Conservation (phyloP, 2,113 vertebrate genomes). For the Ptilorrhoa leucosticta region DNA sequence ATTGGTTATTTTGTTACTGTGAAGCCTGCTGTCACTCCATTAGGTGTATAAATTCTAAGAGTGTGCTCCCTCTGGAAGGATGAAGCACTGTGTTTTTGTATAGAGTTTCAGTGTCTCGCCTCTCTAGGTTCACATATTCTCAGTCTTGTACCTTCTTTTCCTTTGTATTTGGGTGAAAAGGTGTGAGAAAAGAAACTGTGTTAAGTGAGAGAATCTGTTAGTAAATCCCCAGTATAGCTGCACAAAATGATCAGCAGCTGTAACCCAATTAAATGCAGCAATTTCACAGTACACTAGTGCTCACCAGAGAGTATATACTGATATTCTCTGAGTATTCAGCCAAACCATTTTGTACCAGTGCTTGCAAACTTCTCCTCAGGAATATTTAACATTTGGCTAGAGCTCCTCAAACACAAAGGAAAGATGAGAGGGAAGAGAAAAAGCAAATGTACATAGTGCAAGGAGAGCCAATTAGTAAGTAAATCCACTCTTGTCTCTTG, state of each 20-base stretch:
- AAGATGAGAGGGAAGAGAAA: conserved; percentile 12
- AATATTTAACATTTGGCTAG: conserved; percentile 43
- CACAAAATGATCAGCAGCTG: conserved; percentile 69
- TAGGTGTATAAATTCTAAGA: neutral
- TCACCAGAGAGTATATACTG: neutral
- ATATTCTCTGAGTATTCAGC: neutral
- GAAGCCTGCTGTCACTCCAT: neutral
- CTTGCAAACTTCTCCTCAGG: conserved; percentile 27
- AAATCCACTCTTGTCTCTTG: conserved; percentile 3
- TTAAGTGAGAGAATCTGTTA: conserved; percentile 35
- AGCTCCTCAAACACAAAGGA: conserved; percentile 29
- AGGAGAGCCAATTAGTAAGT: conserved; percentile 24
- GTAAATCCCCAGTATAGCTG: conserved; percentile 22
- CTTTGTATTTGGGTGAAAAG: neutral
- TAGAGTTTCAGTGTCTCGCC: neutral
- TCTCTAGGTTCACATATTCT: neutral
- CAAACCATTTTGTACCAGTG: neutral
- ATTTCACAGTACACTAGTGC: conserved; percentile 22
- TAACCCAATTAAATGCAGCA: conserved; percentile 55
- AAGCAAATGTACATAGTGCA: neutral
- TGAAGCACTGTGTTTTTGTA: neutral
- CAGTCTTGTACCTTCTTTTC: neutral
- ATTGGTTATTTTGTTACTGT: neutral
- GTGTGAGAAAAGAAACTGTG: conserved; percentile 12
- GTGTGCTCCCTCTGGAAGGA: neutral